Evolutionary conservation across 2,888 invertebrate species (phyloP).

Genomic region (Apamea monoglypha): DNA sequence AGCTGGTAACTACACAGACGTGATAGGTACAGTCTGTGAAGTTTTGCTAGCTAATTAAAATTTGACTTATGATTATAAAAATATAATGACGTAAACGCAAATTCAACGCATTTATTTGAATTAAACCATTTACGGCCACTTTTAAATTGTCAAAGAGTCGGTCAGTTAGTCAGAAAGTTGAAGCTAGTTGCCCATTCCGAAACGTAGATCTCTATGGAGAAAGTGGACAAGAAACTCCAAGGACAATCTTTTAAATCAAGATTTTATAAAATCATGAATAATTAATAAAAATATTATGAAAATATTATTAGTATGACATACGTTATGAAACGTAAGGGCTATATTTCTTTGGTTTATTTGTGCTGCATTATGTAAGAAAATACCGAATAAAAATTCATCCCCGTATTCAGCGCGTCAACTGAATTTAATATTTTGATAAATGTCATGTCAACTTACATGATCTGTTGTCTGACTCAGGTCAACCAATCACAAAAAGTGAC

Average conservation of each 20-base stretch:
- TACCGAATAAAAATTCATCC: neutral
- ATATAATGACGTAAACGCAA: too few relatives aligned
- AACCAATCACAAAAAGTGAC: neutral
- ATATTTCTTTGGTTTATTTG: constrained; percentile 50
- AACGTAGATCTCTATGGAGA: too few relatives aligned
- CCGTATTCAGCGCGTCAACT: neutral
- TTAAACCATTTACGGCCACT: too few relatives aligned
- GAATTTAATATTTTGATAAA: neutral
- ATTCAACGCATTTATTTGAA: too few relatives aligned
- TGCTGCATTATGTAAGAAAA: constrained; percentile 11
- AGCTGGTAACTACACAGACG: neutral
- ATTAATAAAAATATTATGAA: neutral
- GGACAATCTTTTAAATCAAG: too few relatives aligned
- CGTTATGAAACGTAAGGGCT: neutral
- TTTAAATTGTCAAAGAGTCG: too few relatives aligned
- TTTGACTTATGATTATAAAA: neutral
- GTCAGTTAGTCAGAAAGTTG: too few relatives aligned
- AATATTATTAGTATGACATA: neutral
- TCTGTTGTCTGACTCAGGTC: neutral
- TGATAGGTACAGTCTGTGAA: neutral
- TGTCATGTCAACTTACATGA: too few relatives aligned
- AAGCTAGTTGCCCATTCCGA: too few relatives aligned
- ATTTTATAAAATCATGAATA: too few relatives aligned
- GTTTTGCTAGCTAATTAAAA: neutral
- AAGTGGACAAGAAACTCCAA: too few relatives aligned